phyloP scores from a whole-genome alignment of 2,113 vertebrate genomes.

The Camelus dromedarius region DNA sequence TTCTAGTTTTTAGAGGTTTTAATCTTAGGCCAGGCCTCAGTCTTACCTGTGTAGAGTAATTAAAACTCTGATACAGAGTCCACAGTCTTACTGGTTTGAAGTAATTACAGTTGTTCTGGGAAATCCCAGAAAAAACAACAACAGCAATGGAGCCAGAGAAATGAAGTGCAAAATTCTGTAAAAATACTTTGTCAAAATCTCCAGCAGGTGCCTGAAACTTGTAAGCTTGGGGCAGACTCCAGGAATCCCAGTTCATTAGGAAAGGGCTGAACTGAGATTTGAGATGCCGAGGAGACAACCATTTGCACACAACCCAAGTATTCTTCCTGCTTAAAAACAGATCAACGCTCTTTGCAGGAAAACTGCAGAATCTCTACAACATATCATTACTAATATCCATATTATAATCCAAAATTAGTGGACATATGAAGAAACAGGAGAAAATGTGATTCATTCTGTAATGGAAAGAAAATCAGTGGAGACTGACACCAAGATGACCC shows the following conservation, averaged over 20 bases:
- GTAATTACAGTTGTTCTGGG: not conserved
- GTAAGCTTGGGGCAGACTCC: not conserved
- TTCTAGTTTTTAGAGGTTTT: not conserved
- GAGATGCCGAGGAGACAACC: not conserved
- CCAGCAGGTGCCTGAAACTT: not conserved
- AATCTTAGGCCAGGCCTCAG: not conserved
- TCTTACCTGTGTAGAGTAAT: not conserved
- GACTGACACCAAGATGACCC: not conserved
- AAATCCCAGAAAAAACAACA: not conserved
- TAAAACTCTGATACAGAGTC: not conserved
- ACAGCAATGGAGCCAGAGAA: not conserved
- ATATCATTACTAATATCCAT: not conserved
- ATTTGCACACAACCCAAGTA: not conserved
- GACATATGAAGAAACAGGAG: not conserved
- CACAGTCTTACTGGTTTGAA: not conserved
- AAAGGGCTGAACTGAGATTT: not conserved
- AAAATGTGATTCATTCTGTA: not conserved
- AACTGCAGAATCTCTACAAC: not conserved
- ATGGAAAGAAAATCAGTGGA: not conserved
- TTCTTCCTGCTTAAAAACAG: not conserved
- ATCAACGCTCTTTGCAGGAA: not conserved
- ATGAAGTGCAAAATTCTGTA: not conserved
- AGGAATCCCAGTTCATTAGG: not conserved
- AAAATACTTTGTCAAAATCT: not conserved
- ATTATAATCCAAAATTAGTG: not conserved